Conservation (phyloP, 2,797 vertebrate genomes). For the Hafferia zeledoni region DNA sequence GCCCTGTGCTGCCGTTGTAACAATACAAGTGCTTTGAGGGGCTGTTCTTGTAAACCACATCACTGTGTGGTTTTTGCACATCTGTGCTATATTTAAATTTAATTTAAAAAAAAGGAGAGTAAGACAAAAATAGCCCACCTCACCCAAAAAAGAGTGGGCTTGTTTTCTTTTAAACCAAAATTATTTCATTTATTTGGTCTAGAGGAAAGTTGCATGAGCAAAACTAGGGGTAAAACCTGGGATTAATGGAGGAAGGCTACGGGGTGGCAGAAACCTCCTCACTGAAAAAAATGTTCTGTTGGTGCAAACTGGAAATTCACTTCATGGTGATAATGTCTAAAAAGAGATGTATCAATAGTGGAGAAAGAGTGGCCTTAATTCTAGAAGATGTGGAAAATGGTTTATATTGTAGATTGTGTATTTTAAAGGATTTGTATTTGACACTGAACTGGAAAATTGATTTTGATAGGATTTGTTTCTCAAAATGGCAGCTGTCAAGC, state of each 20-base stretch:
- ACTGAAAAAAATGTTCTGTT: background rate
- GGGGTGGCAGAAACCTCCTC: background rate
- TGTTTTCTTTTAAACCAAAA: conserved; percentile 21
- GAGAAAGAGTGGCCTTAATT: background rate
- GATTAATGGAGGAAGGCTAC: background rate
- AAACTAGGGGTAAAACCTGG: background rate
- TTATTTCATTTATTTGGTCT: conserved; percentile 4
- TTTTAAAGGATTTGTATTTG: background rate
- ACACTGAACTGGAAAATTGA: background rate
- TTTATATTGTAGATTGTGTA: background rate
- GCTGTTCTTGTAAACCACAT: conserved; percentile 54
- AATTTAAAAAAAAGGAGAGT: background rate
- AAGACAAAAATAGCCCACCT: background rate
- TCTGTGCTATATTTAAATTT: conserved; percentile 7
- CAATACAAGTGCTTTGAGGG: conserved; percentile 16
- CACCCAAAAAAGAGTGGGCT: background rate
- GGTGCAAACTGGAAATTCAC: background rate
- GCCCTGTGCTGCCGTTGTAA: background rate
- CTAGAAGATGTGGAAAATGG: background rate
- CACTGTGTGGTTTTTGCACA: conserved; percentile 36
- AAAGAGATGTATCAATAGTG: background rate
- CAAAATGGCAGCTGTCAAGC: background rate
- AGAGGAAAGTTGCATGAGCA: background rate
- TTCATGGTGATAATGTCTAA: background rate
- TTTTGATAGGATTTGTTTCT: background rate